Conservation (phyloP, 2,888 invertebrate genomes). For the Drosophila pseudotalamancana region DNA sequence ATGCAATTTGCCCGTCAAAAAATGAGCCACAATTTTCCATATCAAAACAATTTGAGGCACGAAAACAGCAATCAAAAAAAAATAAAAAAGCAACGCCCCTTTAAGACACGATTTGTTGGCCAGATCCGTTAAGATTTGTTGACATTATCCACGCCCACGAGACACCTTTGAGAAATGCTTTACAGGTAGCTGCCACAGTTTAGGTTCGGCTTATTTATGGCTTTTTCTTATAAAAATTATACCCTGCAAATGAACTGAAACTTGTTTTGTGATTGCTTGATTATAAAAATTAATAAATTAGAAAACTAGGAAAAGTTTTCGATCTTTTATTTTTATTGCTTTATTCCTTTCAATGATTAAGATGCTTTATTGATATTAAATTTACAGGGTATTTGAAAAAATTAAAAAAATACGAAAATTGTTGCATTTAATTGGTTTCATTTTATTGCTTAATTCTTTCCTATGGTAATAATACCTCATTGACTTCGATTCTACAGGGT, state of each 20-base stretch:
- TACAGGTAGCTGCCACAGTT: conserved; percentile 56
- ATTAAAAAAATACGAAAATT: no score
- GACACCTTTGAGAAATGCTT: conserved; percentile 22
- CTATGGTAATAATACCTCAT: no score
- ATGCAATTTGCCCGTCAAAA: conserved; percentile 74
- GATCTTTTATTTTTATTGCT: no score
- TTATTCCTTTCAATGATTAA: no score
- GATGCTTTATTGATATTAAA: no score
- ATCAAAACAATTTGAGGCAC: conserved; percentile 63
- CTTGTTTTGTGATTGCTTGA: neutral
- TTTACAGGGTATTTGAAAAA: no score
- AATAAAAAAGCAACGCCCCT: conserved; percentile 48
- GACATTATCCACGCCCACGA: conserved; percentile 49
- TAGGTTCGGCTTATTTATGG: conserved; percentile 53
- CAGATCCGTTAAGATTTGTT: conserved; percentile 47
- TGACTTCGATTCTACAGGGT: conserved; percentile 30
- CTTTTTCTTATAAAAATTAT: conserved; percentile 21
- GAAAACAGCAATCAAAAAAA: neutral
- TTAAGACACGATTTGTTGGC: conserved; percentile 58
- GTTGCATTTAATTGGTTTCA: no score
- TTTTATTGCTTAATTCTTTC: no score
- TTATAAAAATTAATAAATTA: no score
- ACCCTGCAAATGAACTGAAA: conserved; percentile 16
- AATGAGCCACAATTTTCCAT: conserved; percentile 54
- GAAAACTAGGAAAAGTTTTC: no score